phyloP scores from a whole-genome alignment of 1,140 invertebrate genomes.

The Planococcus citri region DNA sequence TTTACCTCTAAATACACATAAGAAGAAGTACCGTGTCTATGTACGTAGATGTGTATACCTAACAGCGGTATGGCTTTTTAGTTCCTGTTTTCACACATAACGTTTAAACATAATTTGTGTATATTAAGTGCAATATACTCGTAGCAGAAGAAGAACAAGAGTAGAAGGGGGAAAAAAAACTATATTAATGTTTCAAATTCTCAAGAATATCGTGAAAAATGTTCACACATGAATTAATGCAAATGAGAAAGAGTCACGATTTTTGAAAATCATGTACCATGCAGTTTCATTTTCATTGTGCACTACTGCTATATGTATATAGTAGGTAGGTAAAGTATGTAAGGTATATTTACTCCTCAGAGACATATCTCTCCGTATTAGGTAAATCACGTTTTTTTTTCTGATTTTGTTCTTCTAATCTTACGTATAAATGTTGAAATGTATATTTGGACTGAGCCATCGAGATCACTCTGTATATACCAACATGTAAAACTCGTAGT shows the following conservation, averaged over 20 bases:
- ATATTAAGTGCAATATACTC: too few species aligned
- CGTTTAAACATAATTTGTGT: not conserved
- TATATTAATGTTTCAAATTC: slow-evolving; percentile 4
- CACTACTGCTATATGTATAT: too few species aligned
- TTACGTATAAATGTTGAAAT: not conserved
- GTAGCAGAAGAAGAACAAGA: too few species aligned
- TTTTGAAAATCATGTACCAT: slow-evolving; percentile 3
- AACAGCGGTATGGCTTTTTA: not conserved
- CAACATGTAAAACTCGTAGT: too few species aligned
- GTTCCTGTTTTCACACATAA: slow-evolving; percentile 2
- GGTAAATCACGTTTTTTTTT: slow-evolving; percentile 7
- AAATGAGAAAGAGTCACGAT: slow-evolving; percentile 6
- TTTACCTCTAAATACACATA: not conserved
- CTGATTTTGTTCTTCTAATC: not conserved
- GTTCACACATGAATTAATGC: not conserved
- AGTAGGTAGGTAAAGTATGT: too few species aligned
- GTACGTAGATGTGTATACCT: too few species aligned
- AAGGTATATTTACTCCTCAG: not conserved
- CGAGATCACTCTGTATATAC: not conserved
- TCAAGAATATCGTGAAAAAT: slow-evolving; percentile 4
- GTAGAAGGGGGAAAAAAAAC: not conserved
- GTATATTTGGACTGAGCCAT: too few species aligned
- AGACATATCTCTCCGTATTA: slow-evolving; percentile 6
- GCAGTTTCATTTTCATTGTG: slow-evolving; percentile 3
- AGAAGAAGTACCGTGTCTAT: too few species aligned